Conservation (phyloP, 2,113 vertebrate genomes). For the Coturnix japonica region DNA sequence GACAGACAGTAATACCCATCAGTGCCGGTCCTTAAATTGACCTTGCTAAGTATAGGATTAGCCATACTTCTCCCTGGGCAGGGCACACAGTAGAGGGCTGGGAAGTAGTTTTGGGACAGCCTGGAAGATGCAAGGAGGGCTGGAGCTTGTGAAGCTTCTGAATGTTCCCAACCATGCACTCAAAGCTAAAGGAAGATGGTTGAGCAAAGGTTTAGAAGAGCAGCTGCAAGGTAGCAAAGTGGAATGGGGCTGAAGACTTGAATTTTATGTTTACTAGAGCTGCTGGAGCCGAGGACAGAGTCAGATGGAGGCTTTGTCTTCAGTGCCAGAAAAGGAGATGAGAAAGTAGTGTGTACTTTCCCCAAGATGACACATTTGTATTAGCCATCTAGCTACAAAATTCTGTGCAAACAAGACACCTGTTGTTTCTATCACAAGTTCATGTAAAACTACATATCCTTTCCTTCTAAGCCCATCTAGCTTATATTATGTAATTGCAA, state of each 20-base stretch:
- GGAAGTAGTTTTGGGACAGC: not conserved
- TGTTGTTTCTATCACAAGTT: not conserved
- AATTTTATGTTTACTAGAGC: not conserved
- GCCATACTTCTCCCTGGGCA: not conserved
- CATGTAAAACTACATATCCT: not conserved
- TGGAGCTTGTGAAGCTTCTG: not conserved
- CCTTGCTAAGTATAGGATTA: not conserved
- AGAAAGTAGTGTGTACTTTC: not conserved
- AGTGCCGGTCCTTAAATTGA: not conserved
- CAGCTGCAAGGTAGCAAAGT: not conserved
- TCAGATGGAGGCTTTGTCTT: not conserved
- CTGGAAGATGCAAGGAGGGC: rapidly evolving
- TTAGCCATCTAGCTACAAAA: not conserved
- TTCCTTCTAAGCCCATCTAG: not conserved
- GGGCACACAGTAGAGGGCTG: not conserved
- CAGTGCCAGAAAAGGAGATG: not conserved
- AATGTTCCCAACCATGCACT: not conserved
- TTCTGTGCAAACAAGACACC: not conserved
- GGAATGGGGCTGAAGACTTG: not conserved
- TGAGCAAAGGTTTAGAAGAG: not conserved
- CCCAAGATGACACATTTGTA: not conserved
- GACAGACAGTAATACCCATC: not conserved
- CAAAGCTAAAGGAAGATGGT: not conserved
- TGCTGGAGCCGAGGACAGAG: not conserved
- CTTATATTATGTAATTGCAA: not conserved